Evolutionary conservation across 2,797 vertebrate species (phyloP).

Genomic region (Megaceryle alcyon): DNA sequence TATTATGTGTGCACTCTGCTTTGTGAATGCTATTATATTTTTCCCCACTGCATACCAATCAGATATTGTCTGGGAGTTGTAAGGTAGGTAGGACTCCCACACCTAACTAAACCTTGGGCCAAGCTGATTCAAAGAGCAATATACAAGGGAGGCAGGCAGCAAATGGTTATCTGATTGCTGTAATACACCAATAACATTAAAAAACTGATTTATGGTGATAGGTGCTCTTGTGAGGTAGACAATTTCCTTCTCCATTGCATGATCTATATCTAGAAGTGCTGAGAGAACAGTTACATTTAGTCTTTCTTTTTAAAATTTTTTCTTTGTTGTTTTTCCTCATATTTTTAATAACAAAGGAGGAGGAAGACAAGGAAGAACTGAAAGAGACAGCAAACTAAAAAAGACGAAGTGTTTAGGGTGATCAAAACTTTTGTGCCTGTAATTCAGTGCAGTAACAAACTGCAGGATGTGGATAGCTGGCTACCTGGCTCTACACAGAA

Average conservation of each 20-base stretch:
- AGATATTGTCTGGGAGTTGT: background rate
- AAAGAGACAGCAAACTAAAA: background rate
- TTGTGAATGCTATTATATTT: background rate
- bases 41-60: background rate
- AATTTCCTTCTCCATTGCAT: background rate
- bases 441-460: constrained; percentile 5
- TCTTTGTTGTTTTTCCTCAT: background rate
- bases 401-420: background rate
- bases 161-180: background rate
- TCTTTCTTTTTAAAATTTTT: background rate
- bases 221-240: background rate
- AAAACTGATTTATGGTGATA: constrained; percentile 13
- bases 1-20: background rate
- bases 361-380: background rate
- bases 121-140: background rate
- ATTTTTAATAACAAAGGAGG: background rate
- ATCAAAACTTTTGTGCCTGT: constrained; percentile 21
- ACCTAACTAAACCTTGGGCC: background rate
- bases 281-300: background rate
- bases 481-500: constrained; percentile 1
- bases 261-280: background rate
- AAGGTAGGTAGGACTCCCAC: constrained; percentile 1
- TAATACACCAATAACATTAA: constrained; percentile 21
- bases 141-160: background rate
- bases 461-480: background rate